Conservation (phyloP, 2,113 vertebrate species). For the Hymenochirus boettgeri region DNA sequence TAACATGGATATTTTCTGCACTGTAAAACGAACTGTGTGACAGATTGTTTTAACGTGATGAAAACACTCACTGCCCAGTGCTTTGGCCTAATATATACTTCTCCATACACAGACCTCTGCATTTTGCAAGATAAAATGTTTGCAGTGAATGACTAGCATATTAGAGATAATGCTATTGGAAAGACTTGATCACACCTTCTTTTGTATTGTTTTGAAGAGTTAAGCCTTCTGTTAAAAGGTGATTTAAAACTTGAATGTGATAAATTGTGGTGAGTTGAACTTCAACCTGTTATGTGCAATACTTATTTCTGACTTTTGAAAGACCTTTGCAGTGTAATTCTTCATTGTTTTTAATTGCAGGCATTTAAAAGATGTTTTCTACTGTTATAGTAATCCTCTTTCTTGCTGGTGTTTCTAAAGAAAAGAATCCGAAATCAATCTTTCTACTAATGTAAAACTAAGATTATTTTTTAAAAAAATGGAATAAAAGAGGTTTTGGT, state of each 20-base stretch:
- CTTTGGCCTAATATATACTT: conserved; percentile 86
- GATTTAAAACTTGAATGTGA: conserved; percentile 99
- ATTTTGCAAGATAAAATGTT: conserved; percentile 86
- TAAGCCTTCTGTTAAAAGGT: conserved; percentile 88
- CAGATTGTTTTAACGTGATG: conserved; percentile 86
- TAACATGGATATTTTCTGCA: conserved; percentile 77
- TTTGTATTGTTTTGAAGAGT: conserved; percentile 84
- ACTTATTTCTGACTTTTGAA: conserved; percentile 98
- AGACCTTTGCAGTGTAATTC: conserved; percentile 96
- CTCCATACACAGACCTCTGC: conserved; percentile 95
- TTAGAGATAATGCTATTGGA: conserved; percentile 89
- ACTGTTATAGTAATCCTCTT: conserved; percentile 98
- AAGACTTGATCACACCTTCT: conserved; percentile 90
- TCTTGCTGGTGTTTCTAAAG: conserved; percentile 96
- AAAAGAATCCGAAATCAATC: conserved; percentile 95
- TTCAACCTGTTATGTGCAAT: conserved; percentile 99
- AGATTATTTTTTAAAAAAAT: conserved; percentile 97
- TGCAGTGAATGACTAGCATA: conserved; percentile 89
- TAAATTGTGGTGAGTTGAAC: conserved; percentile 98
- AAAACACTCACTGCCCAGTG: conserved; percentile 70
- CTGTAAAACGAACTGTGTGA: conserved; percentile 77
- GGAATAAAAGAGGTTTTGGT: conserved; percentile 95
- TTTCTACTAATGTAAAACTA: conserved; percentile 99
- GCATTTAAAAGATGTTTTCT: conserved; percentile 99
- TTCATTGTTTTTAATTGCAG: conserved; percentile 99